Evolutionary conservation across 2,797 vertebrate species (phyloP), one percentile per base, ranked within the genome.

Genomic region (Dipus sagitta): DNA sequence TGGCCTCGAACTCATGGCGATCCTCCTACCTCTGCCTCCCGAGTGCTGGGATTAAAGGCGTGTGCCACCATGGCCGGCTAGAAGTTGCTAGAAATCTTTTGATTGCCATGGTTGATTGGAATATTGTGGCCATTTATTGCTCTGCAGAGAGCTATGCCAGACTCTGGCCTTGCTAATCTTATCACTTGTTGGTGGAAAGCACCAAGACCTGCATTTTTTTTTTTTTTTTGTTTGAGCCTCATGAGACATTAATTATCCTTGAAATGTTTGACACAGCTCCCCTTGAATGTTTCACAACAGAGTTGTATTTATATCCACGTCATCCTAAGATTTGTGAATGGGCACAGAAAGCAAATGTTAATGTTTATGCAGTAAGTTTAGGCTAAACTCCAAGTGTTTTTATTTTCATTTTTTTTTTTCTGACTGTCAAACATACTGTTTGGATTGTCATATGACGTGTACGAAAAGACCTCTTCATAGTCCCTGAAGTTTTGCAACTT

Each of bases 261-360:
- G 32, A 95, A 82, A 95, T 95, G 79, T 97, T 96, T 95, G 90
- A 84, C 90, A 85, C 0, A 80, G 75, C 79, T 28, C 91, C 32
- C 65, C 87, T 91, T 62, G 92, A 93, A 95, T 94, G 71, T 86
- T 95, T 86, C 81, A 78, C 72, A 81, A 62, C 74, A 62, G 70
- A 92, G 58, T 84, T 94, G 54, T 91, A 71, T 67, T 60, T 92
- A 74, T 74, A 68, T 81, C 64, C 70, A 77, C 89, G 54, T 24
- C 3, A 1, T 72, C 24, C 1, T 54, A 75, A 93, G 62, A 86
- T 86, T 93, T 93, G 81, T 70, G 79, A 91, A 81, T 85, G 78
- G 84, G 65, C 21, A 91, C 42, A 78, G 68, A 90, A 88, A 95
- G 78, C 74, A 78, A 89, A 88, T 76, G 85, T 72, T 91, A 65